A percentile compares a stretch with the other conserved stretches of the same genome.
phyloP scores from a whole-genome alignment of 2,888 invertebrate genomes.

The Philereme transversata region DNA sequence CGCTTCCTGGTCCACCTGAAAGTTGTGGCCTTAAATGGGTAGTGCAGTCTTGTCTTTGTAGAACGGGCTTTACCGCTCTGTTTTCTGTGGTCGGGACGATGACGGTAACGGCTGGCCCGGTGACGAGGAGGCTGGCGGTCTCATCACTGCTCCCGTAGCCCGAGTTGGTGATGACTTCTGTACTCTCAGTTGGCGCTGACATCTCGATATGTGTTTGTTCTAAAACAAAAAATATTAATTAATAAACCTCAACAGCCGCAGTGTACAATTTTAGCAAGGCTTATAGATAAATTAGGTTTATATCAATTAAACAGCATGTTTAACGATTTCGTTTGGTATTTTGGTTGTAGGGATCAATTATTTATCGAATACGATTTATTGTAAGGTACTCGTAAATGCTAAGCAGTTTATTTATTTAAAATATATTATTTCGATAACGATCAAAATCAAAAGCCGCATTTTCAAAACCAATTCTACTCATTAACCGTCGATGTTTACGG shows the following conservation, averaged over 20 bases:
- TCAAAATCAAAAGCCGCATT: background rate
- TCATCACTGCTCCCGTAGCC: slow-evolving; percentile 91
- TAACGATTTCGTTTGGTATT: too few relatives aligned
- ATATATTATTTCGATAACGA: background rate
- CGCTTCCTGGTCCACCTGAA: slow-evolving; percentile 89
- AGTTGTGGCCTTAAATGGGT: slow-evolving; percentile 89
- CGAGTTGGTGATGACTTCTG: slow-evolving; percentile 84
- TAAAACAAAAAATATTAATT: slow-evolving; percentile 57
- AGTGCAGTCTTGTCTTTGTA: slow-evolving; percentile 94
- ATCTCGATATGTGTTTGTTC: slow-evolving; percentile 56
- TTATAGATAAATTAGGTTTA: too few relatives aligned
- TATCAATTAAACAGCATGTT: too few relatives aligned
- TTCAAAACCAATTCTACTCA: background rate
- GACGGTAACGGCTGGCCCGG: slow-evolving; percentile 84
- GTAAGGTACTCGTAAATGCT: too few relatives aligned
- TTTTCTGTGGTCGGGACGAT: slow-evolving; percentile 74
- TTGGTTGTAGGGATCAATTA: too few relatives aligned
- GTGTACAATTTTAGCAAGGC: too few relatives aligned
- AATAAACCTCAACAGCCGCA: too few relatives aligned
- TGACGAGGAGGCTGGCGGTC: slow-evolving; percentile 90
- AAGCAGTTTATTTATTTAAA: too few relatives aligned
- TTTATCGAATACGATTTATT: too few relatives aligned
- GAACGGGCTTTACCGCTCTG: slow-evolving; percentile 88
- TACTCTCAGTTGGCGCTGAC: slow-evolving; percentile 79
- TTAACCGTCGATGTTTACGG: too few relatives aligned